Evolutionary conservation across 1,140 invertebrate species (phyloP), one percentile per base, ranked within the genome.

Genomic region (Brachionus sp.): DNA sequence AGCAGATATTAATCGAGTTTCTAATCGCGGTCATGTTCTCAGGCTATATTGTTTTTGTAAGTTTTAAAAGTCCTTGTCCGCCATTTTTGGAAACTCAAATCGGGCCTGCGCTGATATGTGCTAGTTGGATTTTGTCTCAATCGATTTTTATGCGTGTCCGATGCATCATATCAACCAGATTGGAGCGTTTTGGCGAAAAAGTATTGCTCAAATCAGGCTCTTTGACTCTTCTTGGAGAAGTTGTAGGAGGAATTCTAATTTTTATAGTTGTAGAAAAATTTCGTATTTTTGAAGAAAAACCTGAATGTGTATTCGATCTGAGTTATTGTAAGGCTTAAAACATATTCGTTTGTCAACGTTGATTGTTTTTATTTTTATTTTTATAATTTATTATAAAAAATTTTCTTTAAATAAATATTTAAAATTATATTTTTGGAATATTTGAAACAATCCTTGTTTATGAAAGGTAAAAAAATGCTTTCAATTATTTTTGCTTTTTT

Each of bases 161-260:
- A n/a, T 80, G 77, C 33, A 62, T 80, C 13, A 80, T 80, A 19
- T 57, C 77, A 0, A 66, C 77, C 0, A 23, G 77, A n/a, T 66
- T 80, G 77, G 77, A 80, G 29, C 77, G 77, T 29, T 80, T 80
- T 66, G 77, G 77, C 19, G 50, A 80, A 35, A 80, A 80, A 37
- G 33, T 62, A 10, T 10, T 80, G 13, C 35, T 80, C 46, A 80
- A 39, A 19, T 80, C 50, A 19, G 77, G 77, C 9, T 80, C 37
- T n/a, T 80, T 80, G 7, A 80, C 77, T n/a, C 23, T 80, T 16
- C 13, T 66, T 12, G 77, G 77, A 9, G 50, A 80, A 62, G 62
- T 80, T 7, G 50, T 80, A 10, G 77, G 77, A 0, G 77, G 77
- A 16, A 57, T 80, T 35, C 42, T 80, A 23, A 80, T 80, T 13